Evolutionary conservation across 2,113 vertebrate species (phyloP), one percentile per base, ranked within the genome.

Genomic region (Heterochromis multidens): DNA sequence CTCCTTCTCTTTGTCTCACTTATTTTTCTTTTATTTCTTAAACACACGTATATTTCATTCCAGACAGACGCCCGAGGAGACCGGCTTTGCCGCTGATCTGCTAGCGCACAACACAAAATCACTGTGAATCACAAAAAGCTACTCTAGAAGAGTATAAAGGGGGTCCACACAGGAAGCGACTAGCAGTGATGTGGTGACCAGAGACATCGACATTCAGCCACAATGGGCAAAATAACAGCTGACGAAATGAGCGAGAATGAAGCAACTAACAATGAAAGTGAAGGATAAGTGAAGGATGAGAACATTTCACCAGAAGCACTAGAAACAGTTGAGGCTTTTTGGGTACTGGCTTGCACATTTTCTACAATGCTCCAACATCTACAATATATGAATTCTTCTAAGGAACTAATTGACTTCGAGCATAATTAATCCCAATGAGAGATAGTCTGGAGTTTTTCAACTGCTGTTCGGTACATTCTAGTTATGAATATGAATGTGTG

Each of bases 381-480:
- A 61, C 56, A 77, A 72, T 27, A 77, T 59, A 54, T 25, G 81
- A 90, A 85, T 77, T 67, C 77, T 74, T 87, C 59, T 2, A 46
- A 82, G 79, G 85, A 83, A 65, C 80, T 86, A 91, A 85, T 79
- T 83, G 80, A 87, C 82, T 89, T 90, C 52, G 86, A 65, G 88
- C 58, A 46, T 92, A 95, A 95, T 90, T 77, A 91, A 87, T 91
- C 84, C 84, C 90, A 4, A 7, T 72, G 90, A 85, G 90, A 87
- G 80, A 33, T 54, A 80, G 60, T 60, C 17, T 84, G 88, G 67
- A 67, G 80, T 88, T 80, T 76, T 61, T 70, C 46, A 33, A 10
- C 77, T 67, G 77, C 70, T 72, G 43, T 78, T 29, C 59, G 23
- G 65, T 17, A 19, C 59, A 59, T 59, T 87, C n/a, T 4, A 78